Evolutionary conservation across 2,888 invertebrate species (phyloP).

Genomic region (Mayetiola destructor): DNA sequence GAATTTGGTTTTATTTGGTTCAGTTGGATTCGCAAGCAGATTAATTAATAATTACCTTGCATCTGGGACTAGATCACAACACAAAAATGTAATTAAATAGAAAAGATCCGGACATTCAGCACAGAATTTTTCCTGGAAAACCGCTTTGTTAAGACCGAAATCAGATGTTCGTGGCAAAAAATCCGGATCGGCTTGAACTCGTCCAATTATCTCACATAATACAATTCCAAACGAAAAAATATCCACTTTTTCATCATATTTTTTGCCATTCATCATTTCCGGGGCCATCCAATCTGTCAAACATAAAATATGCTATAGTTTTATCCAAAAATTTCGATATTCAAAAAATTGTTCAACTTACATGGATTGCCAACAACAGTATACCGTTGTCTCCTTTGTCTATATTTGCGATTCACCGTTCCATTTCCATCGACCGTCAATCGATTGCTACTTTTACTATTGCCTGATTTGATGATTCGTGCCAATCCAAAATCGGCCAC

Average conservation of each 20-base stretch:
- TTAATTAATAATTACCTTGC: conserved; percentile 43
- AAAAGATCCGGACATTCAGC: conserved; percentile 67
- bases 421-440: conserved; percentile 31
- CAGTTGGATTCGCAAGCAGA: no score
- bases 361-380: conserved; percentile 92
- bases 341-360: not conserved
- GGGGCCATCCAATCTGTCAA: conserved; percentile 95
- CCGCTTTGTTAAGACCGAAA: conserved; percentile 78
- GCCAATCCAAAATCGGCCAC: conserved; percentile 94
- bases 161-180: conserved; percentile 79
- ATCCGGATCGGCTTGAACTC: conserved; percentile 91
- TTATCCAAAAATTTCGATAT: not conserved
- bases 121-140: conserved; percentile 79
- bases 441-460: conserved; percentile 28
- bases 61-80: conserved; percentile 83
- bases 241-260: conserved; percentile 92
- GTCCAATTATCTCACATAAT: conserved; percentile 88
- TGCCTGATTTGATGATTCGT: conserved; percentile 46
- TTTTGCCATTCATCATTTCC: conserved; percentile 94
- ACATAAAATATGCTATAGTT: no score
- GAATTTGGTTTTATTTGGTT: not conserved
- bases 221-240: conserved; percentile 93
- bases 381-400: conserved; percentile 70
- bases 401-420: conserved; percentile 40
- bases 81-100: conserved; percentile 75